Conservation (phyloP, 2,113 vertebrate genomes). For the Barnardius zonarius region DNA sequence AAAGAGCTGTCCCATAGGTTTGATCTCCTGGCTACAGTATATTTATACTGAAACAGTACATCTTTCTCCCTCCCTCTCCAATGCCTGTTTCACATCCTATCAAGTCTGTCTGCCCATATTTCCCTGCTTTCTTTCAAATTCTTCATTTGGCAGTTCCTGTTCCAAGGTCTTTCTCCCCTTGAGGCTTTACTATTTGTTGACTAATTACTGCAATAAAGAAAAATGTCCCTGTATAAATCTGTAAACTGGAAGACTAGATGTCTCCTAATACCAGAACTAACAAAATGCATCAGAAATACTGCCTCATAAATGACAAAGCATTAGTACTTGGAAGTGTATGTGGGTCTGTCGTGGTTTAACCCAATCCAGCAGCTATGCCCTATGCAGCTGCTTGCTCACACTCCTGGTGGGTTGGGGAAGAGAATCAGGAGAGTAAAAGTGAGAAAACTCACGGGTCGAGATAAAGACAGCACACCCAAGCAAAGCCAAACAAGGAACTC, state of each 20-base stretch:
- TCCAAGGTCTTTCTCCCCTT: neutral
- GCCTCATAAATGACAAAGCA: neutral
- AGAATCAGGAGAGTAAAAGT: neutral
- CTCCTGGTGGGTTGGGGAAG: neutral
- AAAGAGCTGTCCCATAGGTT: neutral
- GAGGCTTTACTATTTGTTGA: neutral
- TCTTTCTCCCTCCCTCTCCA: neutral
- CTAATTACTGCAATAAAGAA: neutral
- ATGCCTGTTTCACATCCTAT: neutral
- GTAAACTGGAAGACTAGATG: neutral
- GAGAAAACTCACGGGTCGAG: rapidly evolving
- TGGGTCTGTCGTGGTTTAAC: neutral
- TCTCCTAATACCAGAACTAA: neutral
- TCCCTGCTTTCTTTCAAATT: neutral
- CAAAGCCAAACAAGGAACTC: neutral
- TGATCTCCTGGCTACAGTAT: neutral
- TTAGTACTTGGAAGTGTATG: neutral
- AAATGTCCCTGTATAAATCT: neutral
- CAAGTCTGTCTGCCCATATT: neutral
- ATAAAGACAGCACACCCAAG: neutral
- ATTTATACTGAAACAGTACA: neutral
- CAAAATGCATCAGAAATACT: neutral
- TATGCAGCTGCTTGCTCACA: rapidly evolving
- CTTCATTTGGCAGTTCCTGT: neutral
- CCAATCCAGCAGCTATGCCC: neutral